phyloP scores from a whole-genome alignment of 2,888 invertebrate species.

The Aelia acuminata region DNA sequence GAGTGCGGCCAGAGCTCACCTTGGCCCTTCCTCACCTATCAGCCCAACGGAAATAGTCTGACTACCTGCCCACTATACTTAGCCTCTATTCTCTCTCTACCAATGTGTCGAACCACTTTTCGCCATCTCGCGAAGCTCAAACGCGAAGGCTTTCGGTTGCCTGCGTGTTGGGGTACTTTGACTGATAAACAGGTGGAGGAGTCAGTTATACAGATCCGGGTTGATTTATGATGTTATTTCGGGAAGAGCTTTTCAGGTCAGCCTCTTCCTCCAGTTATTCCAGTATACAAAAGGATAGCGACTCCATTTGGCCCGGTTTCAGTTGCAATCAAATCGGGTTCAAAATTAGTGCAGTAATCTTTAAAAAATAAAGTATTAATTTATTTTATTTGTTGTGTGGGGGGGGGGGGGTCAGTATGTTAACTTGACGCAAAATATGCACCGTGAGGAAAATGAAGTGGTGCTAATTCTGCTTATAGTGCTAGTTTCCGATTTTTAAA shows the following conservation, averaged over 20 bases:
- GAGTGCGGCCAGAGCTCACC: neutral
- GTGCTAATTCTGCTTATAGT: no score
- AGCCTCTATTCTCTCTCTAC: neutral
- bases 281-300: neutral
- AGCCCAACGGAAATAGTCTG: neutral
- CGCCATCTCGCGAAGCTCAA: neutral
- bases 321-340: neutral
- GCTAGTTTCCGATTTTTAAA: no score
- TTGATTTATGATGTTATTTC: constrained; percentile 28
- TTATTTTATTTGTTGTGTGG: no score
- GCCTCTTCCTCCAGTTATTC: neutral
- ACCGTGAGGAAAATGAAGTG: no score
- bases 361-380: no score
- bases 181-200: neutral
- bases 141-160: neutral
- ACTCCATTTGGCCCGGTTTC: neutral
- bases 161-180: neutral
- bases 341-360: neutral
- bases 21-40: constrained; percentile 46
- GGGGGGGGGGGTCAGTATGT: neutral
- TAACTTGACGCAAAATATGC: neutral
- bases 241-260: constrained; percentile 24
- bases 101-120: neutral
- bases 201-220: constrained; percentile 11
- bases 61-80: constrained; percentile 8